Conservation (phyloP, 2,797 vertebrate genomes). For the Cygnus olor region DNA sequence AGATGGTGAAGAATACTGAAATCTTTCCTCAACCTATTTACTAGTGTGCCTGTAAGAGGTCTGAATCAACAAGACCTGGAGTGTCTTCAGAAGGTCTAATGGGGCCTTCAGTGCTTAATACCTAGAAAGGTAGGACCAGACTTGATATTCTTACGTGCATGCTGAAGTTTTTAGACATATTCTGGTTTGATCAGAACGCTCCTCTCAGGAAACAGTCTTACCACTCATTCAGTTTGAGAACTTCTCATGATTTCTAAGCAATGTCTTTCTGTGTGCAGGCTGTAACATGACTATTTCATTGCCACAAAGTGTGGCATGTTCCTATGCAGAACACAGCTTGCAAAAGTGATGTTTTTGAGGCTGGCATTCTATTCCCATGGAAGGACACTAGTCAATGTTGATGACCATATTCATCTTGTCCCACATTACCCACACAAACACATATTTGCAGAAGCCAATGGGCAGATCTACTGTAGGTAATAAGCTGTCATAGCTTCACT, state of each 20-base stretch:
- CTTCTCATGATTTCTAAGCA: background rate
- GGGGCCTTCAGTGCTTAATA: background rate
- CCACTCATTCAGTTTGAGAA: background rate
- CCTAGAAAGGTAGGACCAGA: background rate
- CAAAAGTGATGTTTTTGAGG: background rate
- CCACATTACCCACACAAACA: background rate
- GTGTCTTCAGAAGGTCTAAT: background rate
- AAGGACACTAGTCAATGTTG: background rate
- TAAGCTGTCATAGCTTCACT: background rate
- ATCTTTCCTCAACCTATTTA: background rate
- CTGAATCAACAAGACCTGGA: background rate
- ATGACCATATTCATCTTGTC: background rate
- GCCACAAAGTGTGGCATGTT: background rate
- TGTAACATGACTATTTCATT: background rate
- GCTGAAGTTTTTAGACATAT: background rate
- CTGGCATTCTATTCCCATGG: background rate
- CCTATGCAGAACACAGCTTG: background rate
- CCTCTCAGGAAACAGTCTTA: background rate
- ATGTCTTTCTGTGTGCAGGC: background rate
- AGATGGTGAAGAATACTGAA: background rate
- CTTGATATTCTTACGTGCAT: background rate
- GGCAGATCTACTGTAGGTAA: background rate
- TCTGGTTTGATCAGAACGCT: background rate
- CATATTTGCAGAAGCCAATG: background rate
- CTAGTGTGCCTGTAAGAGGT: background rate